Percentiles rank a stretch among this genome's conserved stretches.
phyloP scores from a whole-genome alignment of 2,797 vertebrate genomes.

The Coregonus ussuriensis region DNA sequence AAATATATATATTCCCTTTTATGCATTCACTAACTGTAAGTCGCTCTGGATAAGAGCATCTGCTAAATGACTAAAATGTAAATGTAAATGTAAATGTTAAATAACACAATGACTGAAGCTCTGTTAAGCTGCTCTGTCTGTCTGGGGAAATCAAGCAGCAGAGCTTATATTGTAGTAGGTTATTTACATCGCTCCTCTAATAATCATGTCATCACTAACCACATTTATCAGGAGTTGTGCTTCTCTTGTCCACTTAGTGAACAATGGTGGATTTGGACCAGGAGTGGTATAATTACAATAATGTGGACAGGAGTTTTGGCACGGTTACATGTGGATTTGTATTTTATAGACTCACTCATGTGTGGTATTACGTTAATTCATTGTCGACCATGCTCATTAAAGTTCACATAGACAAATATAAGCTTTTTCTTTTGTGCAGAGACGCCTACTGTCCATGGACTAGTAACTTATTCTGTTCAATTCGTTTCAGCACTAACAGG shows the following conservation, averaged over 20 bases:
- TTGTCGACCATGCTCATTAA: constrained; percentile 36
- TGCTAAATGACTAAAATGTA: no score
- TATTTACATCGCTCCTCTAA: constrained; percentile 36
- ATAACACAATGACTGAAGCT: constrained; percentile 48
- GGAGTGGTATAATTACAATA: constrained; percentile 18
- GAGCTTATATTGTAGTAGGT: not conserved
- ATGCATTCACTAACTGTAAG: no score
- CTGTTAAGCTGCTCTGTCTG: constrained; percentile 26
- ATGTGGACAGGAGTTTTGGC: constrained; percentile 54
- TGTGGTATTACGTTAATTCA: constrained; percentile 39
- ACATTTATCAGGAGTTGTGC: constrained; percentile 3
- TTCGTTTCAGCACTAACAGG: not conserved
- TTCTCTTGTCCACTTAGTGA: constrained; percentile 10
- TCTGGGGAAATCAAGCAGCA: constrained; percentile 32
- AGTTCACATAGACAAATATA: constrained; percentile 33
- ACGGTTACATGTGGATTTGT: constrained; percentile 17
- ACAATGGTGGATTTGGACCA: constrained; percentile 18
- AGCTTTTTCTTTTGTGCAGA: constrained; percentile 24
- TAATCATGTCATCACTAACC: not conserved
- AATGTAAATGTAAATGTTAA: constrained; percentile 16
- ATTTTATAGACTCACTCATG: constrained; percentile 52
- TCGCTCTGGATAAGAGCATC: no score
- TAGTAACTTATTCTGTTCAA: not conserved
- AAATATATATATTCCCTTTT: no score
- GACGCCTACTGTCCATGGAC: not conserved